Base-by-base conservation (phyloP, 2,888 invertebrate species). In the Cheilosia urbana region DNA sequence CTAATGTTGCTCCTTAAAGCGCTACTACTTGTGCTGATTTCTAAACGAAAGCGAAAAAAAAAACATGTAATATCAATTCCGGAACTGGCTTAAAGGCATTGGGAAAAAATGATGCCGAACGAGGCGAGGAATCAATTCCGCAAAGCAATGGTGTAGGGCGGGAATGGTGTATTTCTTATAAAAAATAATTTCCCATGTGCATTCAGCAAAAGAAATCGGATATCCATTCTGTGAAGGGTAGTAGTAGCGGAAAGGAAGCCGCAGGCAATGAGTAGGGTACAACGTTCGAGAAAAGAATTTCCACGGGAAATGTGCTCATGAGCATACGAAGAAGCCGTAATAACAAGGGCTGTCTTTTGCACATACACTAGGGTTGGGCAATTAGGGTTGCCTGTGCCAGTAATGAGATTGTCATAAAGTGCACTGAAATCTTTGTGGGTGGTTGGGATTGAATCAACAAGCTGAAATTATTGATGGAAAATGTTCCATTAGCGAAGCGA, bases 141-240 rank as follows among this genome's bases (percentile, higher is more conserved):
- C 75, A 49, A 69, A 47, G 13, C 42, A 49, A 34, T 51, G 66
- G 30, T 37, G 51, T 37, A 27, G 63, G 57, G 65, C 45, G 53
- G 60, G 37, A 71, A 40, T 75, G 58, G 75, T 79, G 80, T 80
- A 84, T 84, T 84, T 65, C 65, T 73, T 84, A 76, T 84, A 84
- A 84, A 84, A 85, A 85, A 85, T 85, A 85, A 85, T 85, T 85
- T 85, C 85, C 85, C 85, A 85, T 85, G 85, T 81, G 85, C 85
- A 81, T 85, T 85, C 68, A 72, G 80, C 63, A 68, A 81, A 81
- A 81, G 85, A 85, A 81, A 85, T 81, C 62, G 62, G 80, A 85
- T 85, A 84, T 72, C 66, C 75, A 76, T 81, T 81, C 66, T 68
- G 40, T 72, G 68, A 72, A 68, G 72, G 68, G 63, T 71, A 27